Evolutionary conservation across 2,113 vertebrate species (phyloP).

Genomic region (Rhinolophus sinicus): DNA sequence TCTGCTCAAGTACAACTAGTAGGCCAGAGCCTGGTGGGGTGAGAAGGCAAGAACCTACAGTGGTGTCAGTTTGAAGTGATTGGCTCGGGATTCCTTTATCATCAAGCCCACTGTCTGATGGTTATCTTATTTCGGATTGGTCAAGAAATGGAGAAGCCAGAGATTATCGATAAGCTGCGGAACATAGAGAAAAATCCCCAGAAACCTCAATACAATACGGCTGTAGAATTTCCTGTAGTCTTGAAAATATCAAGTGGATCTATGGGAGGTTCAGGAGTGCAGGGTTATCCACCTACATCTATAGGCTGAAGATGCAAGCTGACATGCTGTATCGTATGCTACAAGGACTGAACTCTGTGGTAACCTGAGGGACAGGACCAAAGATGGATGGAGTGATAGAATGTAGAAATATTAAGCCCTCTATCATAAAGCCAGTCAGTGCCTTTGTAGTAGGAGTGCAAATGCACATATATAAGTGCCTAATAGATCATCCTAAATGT

Average conservation of each 20-base stretch:
- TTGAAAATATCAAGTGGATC: constrained; percentile 88
- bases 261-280: constrained; percentile 87
- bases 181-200: constrained; percentile 90
- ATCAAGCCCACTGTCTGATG: constrained; percentile 95
- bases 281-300: constrained; percentile 89
- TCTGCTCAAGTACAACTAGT: constrained; percentile 85
- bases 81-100: constrained; percentile 95
- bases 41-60: constrained; percentile 73
- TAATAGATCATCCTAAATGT: constrained; percentile 91
- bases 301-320: constrained; percentile 90
- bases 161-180: constrained; percentile 89
- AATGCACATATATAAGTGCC: constrained; percentile 88
- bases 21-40: constrained; percentile 46
- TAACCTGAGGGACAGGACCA: constrained; percentile 58
- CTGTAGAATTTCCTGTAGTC: constrained; percentile 94
- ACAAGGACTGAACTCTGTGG: constrained; percentile 84
- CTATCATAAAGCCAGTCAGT: constrained; percentile 75
- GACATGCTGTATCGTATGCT: constrained; percentile 90
- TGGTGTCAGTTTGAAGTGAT: constrained; percentile 92
- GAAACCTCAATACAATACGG: constrained; percentile 95
- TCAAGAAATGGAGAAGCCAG: constrained; percentile 87
- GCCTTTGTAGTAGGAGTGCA: constrained; percentile 90
- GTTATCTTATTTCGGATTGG: constrained; percentile 91
- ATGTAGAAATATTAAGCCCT: constrained; percentile 71
- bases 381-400: neutral